Base-by-base conservation (phyloP, 2,797 vertebrate genomes). In the Molossus alvarezi region DNA sequence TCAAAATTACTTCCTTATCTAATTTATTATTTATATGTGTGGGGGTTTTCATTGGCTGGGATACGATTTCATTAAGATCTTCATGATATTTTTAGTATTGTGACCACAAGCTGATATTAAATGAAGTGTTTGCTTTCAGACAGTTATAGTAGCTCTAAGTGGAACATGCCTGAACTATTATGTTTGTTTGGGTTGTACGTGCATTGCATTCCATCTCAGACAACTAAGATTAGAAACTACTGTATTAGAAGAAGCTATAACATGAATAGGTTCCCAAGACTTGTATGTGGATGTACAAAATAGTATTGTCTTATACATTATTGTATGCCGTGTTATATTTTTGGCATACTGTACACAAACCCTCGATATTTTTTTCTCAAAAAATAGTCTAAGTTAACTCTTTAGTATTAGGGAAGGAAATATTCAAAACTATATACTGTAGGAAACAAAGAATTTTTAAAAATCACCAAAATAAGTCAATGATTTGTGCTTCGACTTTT, bases 291-390 rank as follows among this genome's bases (percentile, higher is more conserved):
- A 77, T 48, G 6, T 71, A n/a, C 1, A 91, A 88, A 85, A 80
- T 73, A 62, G 9, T 90, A 71, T 81, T 90, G n/a, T 92, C 25
- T 88, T 84, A 0, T 27, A 58, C 1, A 11, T 87, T 69, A 71
- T 58, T 84, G 6, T 79, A 41, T 72, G 37, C 69, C 69, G 53
- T 76, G 4, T 33, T 87, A 6, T 57, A 62, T 55, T 53, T 86
- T 60, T 95, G 69, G 21, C 29, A 64, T 86, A 53, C 76, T 90
- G 10, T 60, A 60, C 8, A 17, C 17, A n/a, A 75, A 71, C 27
- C 9, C 48, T 90, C 85, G 18, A 1, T 18, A 67, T 79, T 91
- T 88, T 86, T 86, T 94, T 73, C 71, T 92, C 27, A 51, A 85
- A 79, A 72, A 71, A 17, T 25, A 65, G 11, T 85, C 67, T 77